These are phyloP conservation scores for Nephotettix cincticeps DNA, from an alignment of 1,140 invertebrate species.

Conservation along the genomic window DNA sequence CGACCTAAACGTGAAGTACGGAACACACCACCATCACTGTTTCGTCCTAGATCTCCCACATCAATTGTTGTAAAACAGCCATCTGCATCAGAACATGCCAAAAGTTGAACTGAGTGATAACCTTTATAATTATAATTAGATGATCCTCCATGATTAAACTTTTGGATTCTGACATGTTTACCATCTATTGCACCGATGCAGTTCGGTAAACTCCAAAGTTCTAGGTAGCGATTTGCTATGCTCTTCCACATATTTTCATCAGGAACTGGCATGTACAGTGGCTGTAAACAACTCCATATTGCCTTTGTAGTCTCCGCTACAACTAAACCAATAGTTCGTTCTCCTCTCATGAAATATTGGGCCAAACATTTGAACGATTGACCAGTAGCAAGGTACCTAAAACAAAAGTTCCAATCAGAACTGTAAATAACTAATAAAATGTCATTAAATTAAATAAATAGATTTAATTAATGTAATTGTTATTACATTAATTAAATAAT, in stretches of 20 bases:
- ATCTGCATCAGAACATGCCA: conserved; percentile 44
- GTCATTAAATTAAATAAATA: background rate
- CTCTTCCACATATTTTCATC: conserved; percentile 26
- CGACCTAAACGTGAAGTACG: conserved; percentile 27
- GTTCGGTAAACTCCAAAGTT: conserved; percentile 43
- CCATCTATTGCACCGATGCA: conserved; percentile 50
- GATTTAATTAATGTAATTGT: background rate
- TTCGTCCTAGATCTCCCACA: conserved; percentile 40
- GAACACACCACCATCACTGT: conserved; percentile 38
- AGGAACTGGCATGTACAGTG: conserved; percentile 36
- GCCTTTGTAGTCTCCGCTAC: conserved; percentile 11
- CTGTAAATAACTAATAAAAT: conserved; percentile 20
- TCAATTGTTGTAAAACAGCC: conserved; percentile 43
- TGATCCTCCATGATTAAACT: conserved; percentile 35
- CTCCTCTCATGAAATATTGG: conserved; percentile 22
- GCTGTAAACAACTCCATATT: conserved; percentile 34
- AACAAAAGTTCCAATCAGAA: conserved; percentile 15
- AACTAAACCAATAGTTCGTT: conserved; percentile 26
- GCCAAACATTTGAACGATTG: conserved; percentile 24
- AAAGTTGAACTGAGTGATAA: conserved; percentile 42
- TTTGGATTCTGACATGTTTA: conserved; percentile 43
- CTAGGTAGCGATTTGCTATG: conserved; percentile 27
- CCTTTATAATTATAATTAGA: conserved; percentile 47
- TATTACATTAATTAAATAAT: background rate
- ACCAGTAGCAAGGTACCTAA: conserved; percentile 28